Evolutionary conservation across 2,797 vertebrate species (phyloP), one percentile per base, ranked within the genome.

Genomic region (Anguilla pacifica): DNA sequence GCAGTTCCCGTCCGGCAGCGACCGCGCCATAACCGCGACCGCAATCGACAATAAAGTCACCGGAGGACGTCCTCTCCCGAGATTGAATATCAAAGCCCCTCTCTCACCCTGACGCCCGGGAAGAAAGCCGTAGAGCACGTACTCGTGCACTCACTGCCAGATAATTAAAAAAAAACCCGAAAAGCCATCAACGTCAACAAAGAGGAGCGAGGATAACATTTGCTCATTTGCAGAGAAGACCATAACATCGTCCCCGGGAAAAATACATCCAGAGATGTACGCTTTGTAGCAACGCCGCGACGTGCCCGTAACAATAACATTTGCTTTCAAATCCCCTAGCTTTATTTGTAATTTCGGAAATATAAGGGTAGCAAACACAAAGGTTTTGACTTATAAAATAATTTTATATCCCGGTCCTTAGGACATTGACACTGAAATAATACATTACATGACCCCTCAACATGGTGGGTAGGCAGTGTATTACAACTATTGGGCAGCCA

Each of bases 21-120:
- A 5, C 49, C 72, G 81, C 11, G 25, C 28, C 72, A 31, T 83
- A 84, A 87, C 83, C 46, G 74, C 39, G 6, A 43, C 84, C 61
- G 53, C 31, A 13, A 67, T 83, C 13, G 2, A 72, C 86, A 84
- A 77, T 88, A n/a, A 84, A 74, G 70, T 28, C 87, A 74, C 57
- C 83, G 55, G 19, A 67, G 28, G 49, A 83, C 46, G 70, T 10
- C 67, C 51, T 57, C 67, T 77, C 25, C 39, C 2, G 17, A 57
- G 22, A 25, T 11, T 46, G 79, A n/a, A 51, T 28, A 82, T 82
- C 74, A 79, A 79, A 79, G 74, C 6, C 28, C 6, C 81, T 46
- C 43, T 5, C 43, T 22, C 79, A 10, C 74, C 2, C 70, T 70
- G 35, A 83, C 22, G 39, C 57, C 6, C 7, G 77, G 49, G 77